phyloP scores from a whole-genome alignment of 2,888 invertebrate genomes.

The Acleris emargana region DNA sequence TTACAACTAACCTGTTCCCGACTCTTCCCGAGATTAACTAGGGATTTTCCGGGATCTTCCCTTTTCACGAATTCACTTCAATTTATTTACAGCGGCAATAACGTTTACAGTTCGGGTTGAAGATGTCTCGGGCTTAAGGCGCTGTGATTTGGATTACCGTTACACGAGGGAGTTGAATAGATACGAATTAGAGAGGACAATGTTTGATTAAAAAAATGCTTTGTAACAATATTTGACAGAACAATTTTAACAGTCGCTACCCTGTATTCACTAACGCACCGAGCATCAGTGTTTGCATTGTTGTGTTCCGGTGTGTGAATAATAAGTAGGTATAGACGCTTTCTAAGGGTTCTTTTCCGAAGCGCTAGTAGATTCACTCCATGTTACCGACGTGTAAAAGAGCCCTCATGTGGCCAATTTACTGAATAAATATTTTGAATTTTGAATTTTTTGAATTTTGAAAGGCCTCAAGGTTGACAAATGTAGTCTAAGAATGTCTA shows the following conservation, averaged over 20 bases:
- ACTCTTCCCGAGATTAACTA: constrained; percentile 73
- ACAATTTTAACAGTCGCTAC: background rate
- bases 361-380: too few species aligned
- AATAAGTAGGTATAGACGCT: too few species aligned
- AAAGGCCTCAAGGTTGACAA: too few species aligned
- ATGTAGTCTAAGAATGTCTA: too few species aligned
- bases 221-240: background rate
- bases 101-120: constrained; percentile 54
- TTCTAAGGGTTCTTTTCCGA: too few species aligned
- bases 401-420: too few species aligned
- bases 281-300: too few species aligned
- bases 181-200: background rate
- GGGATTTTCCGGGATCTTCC: constrained; percentile 76
- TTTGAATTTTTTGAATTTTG: too few species aligned
- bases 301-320: too few species aligned
- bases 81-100: constrained; percentile 71
- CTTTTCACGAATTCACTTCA: constrained; percentile 70
- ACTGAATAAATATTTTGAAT: too few species aligned
- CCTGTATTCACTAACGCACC: too few species aligned
- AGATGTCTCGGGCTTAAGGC: constrained; percentile 44
- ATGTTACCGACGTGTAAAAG: too few species aligned
- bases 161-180: background rate
- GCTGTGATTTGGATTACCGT: background rate
- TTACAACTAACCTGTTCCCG: constrained; percentile 81
- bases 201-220: background rate